Evolutionary conservation across 2,797 vertebrate species (phyloP).

Genomic region (Pangasius macronema): DNA sequence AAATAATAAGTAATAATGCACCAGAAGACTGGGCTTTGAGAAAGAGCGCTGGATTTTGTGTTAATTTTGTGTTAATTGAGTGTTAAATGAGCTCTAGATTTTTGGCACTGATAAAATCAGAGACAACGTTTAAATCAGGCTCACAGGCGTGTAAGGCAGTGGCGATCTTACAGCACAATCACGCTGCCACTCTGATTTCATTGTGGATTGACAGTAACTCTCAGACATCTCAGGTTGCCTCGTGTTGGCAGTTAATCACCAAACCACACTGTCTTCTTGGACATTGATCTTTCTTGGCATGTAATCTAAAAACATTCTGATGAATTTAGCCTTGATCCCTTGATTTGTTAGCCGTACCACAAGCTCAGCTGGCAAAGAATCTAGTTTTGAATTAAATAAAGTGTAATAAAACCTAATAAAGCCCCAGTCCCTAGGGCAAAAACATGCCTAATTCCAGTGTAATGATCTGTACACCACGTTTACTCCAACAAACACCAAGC

Average conservation of each 20-base stretch:
- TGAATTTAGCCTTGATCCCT: background rate
- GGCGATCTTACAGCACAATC: background rate
- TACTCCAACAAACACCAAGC: no score
- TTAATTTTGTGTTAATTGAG: background rate
- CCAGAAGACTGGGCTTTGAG: background rate
- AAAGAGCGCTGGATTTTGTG: background rate
- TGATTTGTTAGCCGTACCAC: background rate
- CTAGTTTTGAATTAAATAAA: background rate
- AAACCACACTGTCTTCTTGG: background rate
- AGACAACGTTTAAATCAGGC: background rate
- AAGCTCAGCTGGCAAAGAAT: background rate
- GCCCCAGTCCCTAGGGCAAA: background rate
- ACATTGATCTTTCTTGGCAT: slow-evolving; percentile 4
- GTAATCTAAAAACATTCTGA: slow-evolving; percentile 2
- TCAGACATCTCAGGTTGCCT: background rate
- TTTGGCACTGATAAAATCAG: background rate
- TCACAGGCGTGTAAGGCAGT: background rate
- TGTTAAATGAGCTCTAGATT: background rate
- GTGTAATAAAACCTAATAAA: background rate
- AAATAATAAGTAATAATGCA: no score
- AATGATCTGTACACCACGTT: background rate
- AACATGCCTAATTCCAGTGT: background rate
- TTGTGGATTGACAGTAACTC: background rate
- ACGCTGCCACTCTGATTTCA: background rate
- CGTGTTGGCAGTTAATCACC: background rate